phyloP scores from a whole-genome alignment of 2,888 invertebrate genomes.

The Portevinia maculata region DNA sequence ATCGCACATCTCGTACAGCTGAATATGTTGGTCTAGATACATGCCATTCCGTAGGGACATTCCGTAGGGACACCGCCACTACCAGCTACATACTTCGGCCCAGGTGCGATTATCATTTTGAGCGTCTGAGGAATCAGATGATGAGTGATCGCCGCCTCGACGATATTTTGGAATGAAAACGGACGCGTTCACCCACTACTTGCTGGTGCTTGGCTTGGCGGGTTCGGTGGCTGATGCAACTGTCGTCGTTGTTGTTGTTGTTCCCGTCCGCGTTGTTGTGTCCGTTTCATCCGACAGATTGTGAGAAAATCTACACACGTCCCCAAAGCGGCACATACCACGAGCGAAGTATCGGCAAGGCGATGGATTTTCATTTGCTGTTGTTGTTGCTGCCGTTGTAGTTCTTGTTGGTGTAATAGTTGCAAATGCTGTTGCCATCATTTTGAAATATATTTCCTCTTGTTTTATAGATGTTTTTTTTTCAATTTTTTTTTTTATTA shows the following conservation, averaged over 20 bases:
- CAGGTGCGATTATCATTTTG: slow-evolving; percentile 77
- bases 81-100: slow-evolving; percentile 81
- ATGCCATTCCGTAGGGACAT: slow-evolving; percentile 81
- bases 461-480: slow-evolving; percentile 14
- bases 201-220: slow-evolving; percentile 77
- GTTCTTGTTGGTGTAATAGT: slow-evolving; percentile 34
- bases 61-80: slow-evolving; percentile 72
- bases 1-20: slow-evolving; percentile 90
- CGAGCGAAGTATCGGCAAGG: slow-evolving; percentile 80
- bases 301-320: slow-evolving; percentile 81
- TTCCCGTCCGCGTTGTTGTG: slow-evolving; percentile 36
- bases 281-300: slow-evolving; percentile 75
- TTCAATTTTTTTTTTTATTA: slow-evolving; percentile 15
- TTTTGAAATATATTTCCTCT: slow-evolving; percentile 63
- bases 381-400: slow-evolving; percentile 6
- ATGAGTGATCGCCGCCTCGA: slow-evolving; percentile 45
- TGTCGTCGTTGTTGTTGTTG: slow-evolving; percentile 42
- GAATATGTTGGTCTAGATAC: slow-evolving; percentile 88
- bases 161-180: slow-evolving; percentile 79
- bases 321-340: slow-evolving; percentile 81
- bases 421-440: slow-evolving; percentile 78
- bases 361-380: slow-evolving; percentile 75
- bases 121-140: slow-evolving; percentile 60
- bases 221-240: slow-evolving; percentile 43
- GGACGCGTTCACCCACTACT: slow-evolving; percentile 80